Percentiles rank a stretch among this genome's conserved stretches.
phyloP scores from a whole-genome alignment of 2,888 invertebrate species.

The Eugnorisma glareosa region DNA sequence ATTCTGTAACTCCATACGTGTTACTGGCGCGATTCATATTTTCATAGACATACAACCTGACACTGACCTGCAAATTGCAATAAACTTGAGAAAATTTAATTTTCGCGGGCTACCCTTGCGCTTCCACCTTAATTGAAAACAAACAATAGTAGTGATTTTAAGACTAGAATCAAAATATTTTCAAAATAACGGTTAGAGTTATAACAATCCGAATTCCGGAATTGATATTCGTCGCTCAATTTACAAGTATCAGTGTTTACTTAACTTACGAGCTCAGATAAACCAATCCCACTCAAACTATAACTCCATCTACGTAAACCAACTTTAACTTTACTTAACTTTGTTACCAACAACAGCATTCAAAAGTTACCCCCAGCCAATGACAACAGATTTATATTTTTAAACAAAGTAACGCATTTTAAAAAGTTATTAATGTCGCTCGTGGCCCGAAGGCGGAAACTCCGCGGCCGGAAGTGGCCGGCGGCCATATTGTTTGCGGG shows the following conservation, averaged over 20 bases:
- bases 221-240: not conserved
- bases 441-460: conserved; percentile 72
- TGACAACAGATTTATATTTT: conserved; percentile 63
- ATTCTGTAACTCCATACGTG: no score
- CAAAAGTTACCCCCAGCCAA: conserved; percentile 38
- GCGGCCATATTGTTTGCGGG: conserved; percentile 85
- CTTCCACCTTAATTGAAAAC: no score
- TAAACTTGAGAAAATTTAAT: no score
- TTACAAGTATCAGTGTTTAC: not conserved
- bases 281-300: conserved; percentile 9
- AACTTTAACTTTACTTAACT: conserved; percentile 18
- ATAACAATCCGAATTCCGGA: not conserved
- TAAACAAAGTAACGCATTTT: conserved; percentile 71
- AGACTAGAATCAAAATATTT: not conserved
- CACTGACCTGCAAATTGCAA: no score
- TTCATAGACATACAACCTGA: no score
- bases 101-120: no score
- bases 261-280: not conserved
- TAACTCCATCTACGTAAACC: conserved; percentile 24
- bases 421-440: conserved; percentile 71
- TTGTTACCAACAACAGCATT: conserved; percentile 22
- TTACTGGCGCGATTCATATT: no score
- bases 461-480: conserved; percentile 80
- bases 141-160: not conserved
- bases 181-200: not conserved